A percentile compares a stretch with the other conserved stretches of the same genome.
phyloP scores from a whole-genome alignment of 2,113 vertebrate species.

The Mormyrus iriodes region DNA sequence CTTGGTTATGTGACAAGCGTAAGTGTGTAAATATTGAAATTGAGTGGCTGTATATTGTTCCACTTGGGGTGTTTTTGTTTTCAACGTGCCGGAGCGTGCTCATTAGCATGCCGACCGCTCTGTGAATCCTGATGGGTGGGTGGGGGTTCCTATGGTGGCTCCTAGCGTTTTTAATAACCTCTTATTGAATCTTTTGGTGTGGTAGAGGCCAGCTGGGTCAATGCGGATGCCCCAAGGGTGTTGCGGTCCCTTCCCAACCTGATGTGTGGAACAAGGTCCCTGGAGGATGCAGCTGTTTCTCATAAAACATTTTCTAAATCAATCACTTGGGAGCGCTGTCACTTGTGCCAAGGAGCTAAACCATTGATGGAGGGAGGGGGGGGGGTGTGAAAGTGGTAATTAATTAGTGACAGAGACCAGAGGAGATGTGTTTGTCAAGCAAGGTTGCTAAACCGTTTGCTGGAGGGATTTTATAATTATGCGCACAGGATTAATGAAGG shows the following conservation, averaged over 20 bases:
- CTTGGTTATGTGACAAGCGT: neutral
- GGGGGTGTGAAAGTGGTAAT: conserved; percentile 52
- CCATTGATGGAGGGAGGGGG: conserved; percentile 35
- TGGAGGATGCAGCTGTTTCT: conserved; percentile 53
- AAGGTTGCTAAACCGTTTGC: neutral
- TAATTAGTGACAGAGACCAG: conserved; percentile 53
- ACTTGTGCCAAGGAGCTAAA: conserved; percentile 41
- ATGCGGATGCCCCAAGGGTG: conserved; percentile 15
- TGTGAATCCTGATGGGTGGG: conserved; percentile 38
- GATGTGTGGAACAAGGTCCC: conserved; percentile 33
- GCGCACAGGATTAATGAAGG: neutral
- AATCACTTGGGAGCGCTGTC: conserved; percentile 47
- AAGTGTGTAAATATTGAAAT: conserved; percentile 32
- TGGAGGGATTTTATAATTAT: conserved; percentile 10
- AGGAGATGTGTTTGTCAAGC: conserved; percentile 41
- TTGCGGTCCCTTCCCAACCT: conserved; percentile 39
- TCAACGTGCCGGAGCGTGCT: conserved; percentile 43
- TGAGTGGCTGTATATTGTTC: conserved; percentile 45
- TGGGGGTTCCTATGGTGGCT: conserved; percentile 54
- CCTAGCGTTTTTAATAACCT: conserved; percentile 65
- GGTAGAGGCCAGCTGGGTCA: conserved; percentile 45
- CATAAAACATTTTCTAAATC: conserved; percentile 49
- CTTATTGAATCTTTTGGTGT: conserved; percentile 49
- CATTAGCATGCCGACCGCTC: conserved; percentile 59
- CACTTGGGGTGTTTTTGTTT: conserved; percentile 48